Evolutionary conservation across 2,888 invertebrate genomes (phyloP), one percentile per base, ranked within the genome.

Genomic region (Caenorhabditis parvicauda): DNA sequence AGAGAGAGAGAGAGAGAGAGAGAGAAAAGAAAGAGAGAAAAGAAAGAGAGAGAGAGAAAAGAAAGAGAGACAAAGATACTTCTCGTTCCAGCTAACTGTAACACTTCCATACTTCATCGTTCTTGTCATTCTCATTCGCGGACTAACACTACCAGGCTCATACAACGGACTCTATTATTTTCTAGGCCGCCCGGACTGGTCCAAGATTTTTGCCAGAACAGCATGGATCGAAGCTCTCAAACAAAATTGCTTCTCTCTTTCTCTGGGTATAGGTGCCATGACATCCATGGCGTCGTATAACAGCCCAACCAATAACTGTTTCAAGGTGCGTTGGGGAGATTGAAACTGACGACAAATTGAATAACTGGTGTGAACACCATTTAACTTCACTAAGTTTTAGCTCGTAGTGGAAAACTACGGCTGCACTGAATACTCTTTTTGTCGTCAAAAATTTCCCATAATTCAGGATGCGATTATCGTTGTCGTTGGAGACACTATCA

Each of bases 21-120:
- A n/a, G n/a, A n/a, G n/a, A n/a, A n/a, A n/a, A n/a, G n/a, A n/a
- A n/a, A n/a, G n/a, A n/a, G n/a, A n/a, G n/a, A n/a, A n/a, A n/a
- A n/a, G n/a, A n/a, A n/a, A n/a, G n/a, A n/a, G n/a, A n/a, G n/a
- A n/a, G n/a, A n/a, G n/a, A n/a, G n/a, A n/a, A n/a, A n/a, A n/a
- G n/a, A n/a, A n/a, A n/a, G n/a, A n/a, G n/a, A n/a, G n/a, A n/a
- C n/a, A n/a, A 24, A n/a, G 21, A 17, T 7, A 2, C 29, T 39
- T 44, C 3, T 22, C 5, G 27, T 45, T 51, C 25, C 32, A 61
- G 49, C 64, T 73, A 9, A 73, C 72, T 5, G 70, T 70, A 14
- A 73, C 71, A 2, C 59, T 77, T 5, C 77, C 77, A 12, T 77
- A 77, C 53, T 52, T 71, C n/a, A 68, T 78, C 37, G 67, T 77